A percentile compares a stretch with the other conserved stretches of the same genome.
phyloP scores from a whole-genome alignment of 30 jellyfish, hydroid and myxozoan genomes.

The Aurelia aurita region DNA sequence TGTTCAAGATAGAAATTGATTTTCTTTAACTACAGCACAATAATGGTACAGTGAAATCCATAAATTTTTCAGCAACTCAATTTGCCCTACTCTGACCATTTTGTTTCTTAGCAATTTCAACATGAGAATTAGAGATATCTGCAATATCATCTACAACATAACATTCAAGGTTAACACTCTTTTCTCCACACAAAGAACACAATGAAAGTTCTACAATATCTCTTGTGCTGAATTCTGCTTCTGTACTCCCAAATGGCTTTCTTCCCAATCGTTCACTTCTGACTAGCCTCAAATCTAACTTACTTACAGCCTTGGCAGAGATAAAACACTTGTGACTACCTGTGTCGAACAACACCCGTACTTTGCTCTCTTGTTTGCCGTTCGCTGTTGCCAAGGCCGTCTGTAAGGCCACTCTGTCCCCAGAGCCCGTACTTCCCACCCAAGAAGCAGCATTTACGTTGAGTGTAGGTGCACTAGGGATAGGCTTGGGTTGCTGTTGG shows the following conservation, averaged over 20 bases:
- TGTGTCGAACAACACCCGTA: slow-evolving; percentile 17
- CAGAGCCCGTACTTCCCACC: slow-evolving; percentile 27
- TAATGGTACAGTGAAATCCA: too few species aligned
- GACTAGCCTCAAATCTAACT: neutral
- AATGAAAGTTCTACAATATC: slow-evolving; percentile 2
- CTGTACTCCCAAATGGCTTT: neutral
- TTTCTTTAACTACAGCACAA: too few species aligned
- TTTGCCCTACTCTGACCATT: too few species aligned
- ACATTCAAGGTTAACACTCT: slow-evolving; percentile 12
- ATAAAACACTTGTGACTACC: slow-evolving; percentile 15
- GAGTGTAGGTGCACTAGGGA: slow-evolving; percentile 6
- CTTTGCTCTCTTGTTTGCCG: slow-evolving; percentile 9
- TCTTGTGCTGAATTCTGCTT: neutral
- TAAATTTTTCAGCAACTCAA: too few species aligned
- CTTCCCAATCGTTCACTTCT: neutral
- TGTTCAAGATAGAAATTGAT: too few species aligned
- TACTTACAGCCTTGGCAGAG: slow-evolving; percentile 6
- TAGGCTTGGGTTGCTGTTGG: slow-evolving; percentile 1
- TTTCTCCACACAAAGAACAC: neutral
- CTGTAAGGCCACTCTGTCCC: slow-evolving; percentile 22
- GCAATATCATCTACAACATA: slow-evolving; percentile 20
- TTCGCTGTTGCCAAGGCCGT: too few species aligned
- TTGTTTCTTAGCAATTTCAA: slow-evolving; percentile 5
- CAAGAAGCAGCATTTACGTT: slow-evolving; percentile 11
- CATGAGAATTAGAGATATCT: neutral